Percentiles rank a stretch among this genome's conserved stretches.
These are phyloP conservation scores for Gobio occitaniae DNA, from an alignment of 2,797 vertebrate species.

Conservation along the genomic window DNA sequence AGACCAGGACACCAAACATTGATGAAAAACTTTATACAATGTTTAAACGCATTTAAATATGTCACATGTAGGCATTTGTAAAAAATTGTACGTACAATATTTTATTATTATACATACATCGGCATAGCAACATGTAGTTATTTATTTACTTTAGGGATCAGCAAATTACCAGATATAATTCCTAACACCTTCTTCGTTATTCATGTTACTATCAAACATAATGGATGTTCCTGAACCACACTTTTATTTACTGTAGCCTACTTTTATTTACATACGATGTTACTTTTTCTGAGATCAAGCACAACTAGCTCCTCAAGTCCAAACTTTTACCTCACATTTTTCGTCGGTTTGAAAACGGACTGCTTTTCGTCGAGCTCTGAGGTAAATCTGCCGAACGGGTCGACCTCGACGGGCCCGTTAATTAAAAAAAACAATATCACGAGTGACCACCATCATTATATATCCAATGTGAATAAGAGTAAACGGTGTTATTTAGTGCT, in stretches of 20 bases:
- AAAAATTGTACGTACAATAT: neutral
- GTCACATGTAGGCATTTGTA: neutral
- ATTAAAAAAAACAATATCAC: neutral
- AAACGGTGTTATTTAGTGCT: constrained; percentile 21
- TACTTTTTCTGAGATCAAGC: neutral
- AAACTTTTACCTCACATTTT: constrained; percentile 22
- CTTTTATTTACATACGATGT: neutral
- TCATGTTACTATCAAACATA: neutral
- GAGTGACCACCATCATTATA: neutral
- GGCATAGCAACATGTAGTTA: neutral
- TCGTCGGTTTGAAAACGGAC: constrained; percentile 12
- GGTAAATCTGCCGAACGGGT: constrained; percentile 10
- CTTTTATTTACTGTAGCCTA: neutral
- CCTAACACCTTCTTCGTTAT: neutral
- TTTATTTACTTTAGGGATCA: constrained; percentile 9
- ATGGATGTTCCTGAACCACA: neutral
- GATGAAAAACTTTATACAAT: constrained; percentile 7
- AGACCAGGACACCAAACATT: neutral
- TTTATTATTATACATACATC: neutral
- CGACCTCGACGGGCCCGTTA: constrained; percentile 14
- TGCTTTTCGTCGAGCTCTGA: constrained; percentile 13
- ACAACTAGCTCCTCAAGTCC: neutral
- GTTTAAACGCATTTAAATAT: neutral
- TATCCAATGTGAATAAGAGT: neutral
- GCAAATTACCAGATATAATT: constrained; percentile 3